Base-by-base conservation (phyloP, 2,888 invertebrate species). In the Cerceris rybyensis region DNA sequence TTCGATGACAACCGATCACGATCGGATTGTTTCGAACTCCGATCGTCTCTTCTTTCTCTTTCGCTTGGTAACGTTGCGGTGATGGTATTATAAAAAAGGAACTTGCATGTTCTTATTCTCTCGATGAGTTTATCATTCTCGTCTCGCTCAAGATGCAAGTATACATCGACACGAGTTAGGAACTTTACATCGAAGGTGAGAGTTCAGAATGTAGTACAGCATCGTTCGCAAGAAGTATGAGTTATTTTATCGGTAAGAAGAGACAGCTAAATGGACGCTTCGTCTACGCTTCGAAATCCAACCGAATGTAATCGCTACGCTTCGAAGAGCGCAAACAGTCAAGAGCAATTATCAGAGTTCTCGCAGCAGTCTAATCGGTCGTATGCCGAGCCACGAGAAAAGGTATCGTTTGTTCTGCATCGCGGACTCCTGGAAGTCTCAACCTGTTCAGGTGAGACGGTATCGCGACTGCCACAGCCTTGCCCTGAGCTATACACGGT, bases 391-490 rank as follows among this genome's bases (percentile, higher is more conserved):
- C 74, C 76, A 82, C 75, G 80, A 75, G 78, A 73, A 80, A 58
- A 81, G 86, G 82, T 81, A 85, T 85, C 85, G 85, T 85, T 85
- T 86, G 85, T 86, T 86, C 86, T 84, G 85, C 86, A 85, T 86
- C 84, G 78, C 71, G 80, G 77, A 82, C 86, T 82, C 65, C 82
- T 80, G 79, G 77, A 85, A 85, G 86, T 74, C 78, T 75, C 80
- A 86, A 84, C 86, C 86, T 84, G 85, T 85, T 85, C 86, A 74
- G 71, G 79, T 73, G 79, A 84, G 88, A 88, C 88, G 86, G 82
- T 89, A 89, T 88, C 88, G 86, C 85, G 87, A 82, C 85, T 84
- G 89, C 86, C 85, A 77, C 82, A 85, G 84, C 81, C 82, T 81
- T 80, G 82, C 81, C 85, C 85, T 84, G 65, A 79, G 81, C 79